A percentile compares a stretch with the other conserved stretches of the same genome.
phyloP scores from a whole-genome alignment of 92 coral and sea anemone species.

The Actinostola sp. region DNA sequence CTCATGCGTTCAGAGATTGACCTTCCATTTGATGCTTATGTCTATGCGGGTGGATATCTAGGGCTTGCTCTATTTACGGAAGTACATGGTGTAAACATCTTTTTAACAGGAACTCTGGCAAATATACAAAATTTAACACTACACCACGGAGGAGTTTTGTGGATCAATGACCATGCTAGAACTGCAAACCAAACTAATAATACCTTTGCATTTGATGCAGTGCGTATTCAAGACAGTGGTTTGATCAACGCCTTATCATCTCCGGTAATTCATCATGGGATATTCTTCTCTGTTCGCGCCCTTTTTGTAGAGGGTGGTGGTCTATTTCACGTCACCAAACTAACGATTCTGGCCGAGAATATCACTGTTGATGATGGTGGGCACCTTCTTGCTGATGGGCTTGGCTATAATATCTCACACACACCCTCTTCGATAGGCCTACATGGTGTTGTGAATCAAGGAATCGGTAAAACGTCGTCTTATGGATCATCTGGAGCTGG shows the following conservation, averaged over 20 bases:
- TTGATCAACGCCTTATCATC: slow-evolving; percentile 54
- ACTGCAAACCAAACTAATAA: slow-evolving; percentile 63
- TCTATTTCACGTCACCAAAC: slow-evolving; percentile 52
- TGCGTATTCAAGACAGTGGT: slow-evolving; percentile 62
- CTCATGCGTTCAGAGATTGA: slow-evolving; percentile 64
- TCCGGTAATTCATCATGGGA: slow-evolving; percentile 53
- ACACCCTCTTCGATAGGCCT: slow-evolving; percentile 19
- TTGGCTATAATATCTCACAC: slow-evolving; percentile 67
- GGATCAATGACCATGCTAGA: slow-evolving; percentile 70
- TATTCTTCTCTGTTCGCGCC: slow-evolving; percentile 36
- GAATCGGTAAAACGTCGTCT: slow-evolving; percentile 44
- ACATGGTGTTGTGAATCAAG: slow-evolving; percentile 61
- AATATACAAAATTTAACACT: slow-evolving; percentile 67
- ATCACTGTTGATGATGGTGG: slow-evolving; percentile 78
- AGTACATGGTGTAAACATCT: slow-evolving; percentile 69
- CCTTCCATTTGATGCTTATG: slow-evolving; percentile 68
- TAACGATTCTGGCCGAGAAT: slow-evolving; percentile 57
- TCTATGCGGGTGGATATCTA: slow-evolving; percentile 63
- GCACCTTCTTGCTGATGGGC: slow-evolving; percentile 37
- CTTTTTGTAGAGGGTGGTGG: slow-evolving; percentile 71
- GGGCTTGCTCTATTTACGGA: slow-evolving; percentile 75
- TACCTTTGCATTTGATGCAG: slow-evolving; percentile 56
- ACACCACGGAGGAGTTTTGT: slow-evolving; percentile 69
- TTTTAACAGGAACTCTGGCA: slow-evolving; percentile 62
- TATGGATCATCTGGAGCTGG: slow-evolving; percentile 73